Conservation (phyloP, 1,140 invertebrate species). For the Pseudachorutes palmiensis region DNA sequence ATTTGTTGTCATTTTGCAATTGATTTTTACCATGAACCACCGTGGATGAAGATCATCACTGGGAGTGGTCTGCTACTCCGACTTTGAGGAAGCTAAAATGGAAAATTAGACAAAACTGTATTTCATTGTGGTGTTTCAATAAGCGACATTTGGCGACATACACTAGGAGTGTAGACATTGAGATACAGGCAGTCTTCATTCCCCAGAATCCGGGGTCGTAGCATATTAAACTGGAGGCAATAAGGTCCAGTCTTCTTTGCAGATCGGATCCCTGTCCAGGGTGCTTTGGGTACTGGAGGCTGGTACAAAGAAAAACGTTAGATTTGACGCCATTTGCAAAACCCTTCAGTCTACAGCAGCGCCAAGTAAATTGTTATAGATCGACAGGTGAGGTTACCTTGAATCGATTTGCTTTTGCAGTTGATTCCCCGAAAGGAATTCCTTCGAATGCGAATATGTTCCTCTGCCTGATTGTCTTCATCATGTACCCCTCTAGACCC, state of each 20-base stretch:
- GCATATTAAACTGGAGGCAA: slow-evolving; percentile 27
- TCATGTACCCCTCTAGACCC: slow-evolving; percentile 1
- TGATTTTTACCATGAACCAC: neutral
- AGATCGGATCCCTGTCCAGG: slow-evolving; percentile 23
- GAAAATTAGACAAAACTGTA: neutral
- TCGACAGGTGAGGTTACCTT: neutral
- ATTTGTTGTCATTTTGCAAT: no score
- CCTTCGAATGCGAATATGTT: slow-evolving; percentile 10
- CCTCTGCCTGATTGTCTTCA: neutral
- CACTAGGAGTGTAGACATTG: slow-evolving; percentile 13
- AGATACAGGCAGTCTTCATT: slow-evolving; percentile 41
- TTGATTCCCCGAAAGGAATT: slow-evolving; percentile 11
- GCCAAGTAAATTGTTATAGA: no score
- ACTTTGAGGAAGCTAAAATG: neutral
- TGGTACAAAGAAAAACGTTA: neutral
- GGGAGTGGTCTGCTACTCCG: neutral
- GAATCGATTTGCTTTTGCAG: neutral
- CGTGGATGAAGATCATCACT: neutral
- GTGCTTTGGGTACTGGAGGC: slow-evolving; percentile 21
- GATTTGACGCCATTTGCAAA: no score
- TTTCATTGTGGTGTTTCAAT: no score
- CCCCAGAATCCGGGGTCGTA: slow-evolving; percentile 31
- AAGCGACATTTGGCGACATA: no score
- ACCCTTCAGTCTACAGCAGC: no score
- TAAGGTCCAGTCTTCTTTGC: slow-evolving; percentile 22